These are phyloP conservation scores for Metopolophium dirhodum DNA, from an alignment of 1,140 invertebrate genomes.

Conservation along the genomic window DNA sequence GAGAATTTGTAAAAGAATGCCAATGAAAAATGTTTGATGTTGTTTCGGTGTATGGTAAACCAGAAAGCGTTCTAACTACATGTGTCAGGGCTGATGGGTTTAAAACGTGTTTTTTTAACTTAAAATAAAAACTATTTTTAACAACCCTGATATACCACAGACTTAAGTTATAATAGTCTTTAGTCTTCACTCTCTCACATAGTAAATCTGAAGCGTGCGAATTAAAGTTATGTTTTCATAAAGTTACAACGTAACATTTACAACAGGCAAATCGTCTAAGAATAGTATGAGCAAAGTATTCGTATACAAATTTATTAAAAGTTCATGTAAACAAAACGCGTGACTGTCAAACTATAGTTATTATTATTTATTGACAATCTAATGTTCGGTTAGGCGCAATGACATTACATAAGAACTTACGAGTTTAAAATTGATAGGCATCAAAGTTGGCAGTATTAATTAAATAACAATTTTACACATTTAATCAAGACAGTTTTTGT, in stretches of 20 bases:
- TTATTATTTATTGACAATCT: no score
- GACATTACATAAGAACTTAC: neutral
- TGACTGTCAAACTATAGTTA: no score
- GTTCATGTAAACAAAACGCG: no score
- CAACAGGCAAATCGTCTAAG: neutral
- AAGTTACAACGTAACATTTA: neutral
- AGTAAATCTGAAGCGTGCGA: neutral
- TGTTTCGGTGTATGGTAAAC: neutral
- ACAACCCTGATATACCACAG: neutral
- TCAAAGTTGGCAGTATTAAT: neutral
- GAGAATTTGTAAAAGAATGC: neutral
- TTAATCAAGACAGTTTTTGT: no score
- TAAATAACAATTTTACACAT: no score
- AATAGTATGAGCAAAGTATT: neutral
- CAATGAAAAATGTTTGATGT: neutral
- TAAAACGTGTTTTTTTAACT: neutral
- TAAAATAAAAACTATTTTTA: slow-evolving; percentile 3
- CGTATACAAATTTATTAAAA: no score
- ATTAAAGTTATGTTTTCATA: neutral
- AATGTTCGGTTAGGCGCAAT: no score
- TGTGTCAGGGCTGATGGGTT: neutral
- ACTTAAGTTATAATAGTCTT: neutral
- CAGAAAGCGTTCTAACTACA: neutral
- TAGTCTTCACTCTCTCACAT: neutral
- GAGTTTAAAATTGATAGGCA: no score